A percentile compares a stretch with the other conserved stretches of the same genome.
These are phyloP conservation scores for Takifugu bimaculatus DNA, from an alignment of 2,113 vertebrate species.

Conservation along the genomic window DNA sequence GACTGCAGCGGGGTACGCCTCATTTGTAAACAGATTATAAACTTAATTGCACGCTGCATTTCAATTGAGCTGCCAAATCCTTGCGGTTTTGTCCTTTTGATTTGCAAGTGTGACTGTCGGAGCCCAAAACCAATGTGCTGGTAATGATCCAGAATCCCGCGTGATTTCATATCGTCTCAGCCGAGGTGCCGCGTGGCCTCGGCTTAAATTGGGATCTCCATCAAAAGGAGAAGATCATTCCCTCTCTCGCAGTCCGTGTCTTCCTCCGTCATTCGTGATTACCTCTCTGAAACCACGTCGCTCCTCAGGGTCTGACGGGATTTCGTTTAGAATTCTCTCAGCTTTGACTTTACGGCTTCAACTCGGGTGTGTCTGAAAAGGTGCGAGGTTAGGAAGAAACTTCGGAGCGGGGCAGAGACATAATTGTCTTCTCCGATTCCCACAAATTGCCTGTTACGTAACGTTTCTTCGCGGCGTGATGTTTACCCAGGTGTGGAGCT, in stretches of 20 bases:
- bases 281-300: constrained; percentile 22
- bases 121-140: constrained; percentile 44
- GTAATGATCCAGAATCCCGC: constrained; percentile 58
- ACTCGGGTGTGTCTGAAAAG: constrained; percentile 16
- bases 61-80: constrained; percentile 49
- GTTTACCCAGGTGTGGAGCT: background rate
- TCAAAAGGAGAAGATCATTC: constrained; percentile 39
- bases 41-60: constrained; percentile 68
- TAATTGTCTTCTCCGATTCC: constrained; percentile 1
- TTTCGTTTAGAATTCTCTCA: constrained; percentile 29
- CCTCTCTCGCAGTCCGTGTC: constrained; percentile 29
- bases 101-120: constrained; percentile 38
- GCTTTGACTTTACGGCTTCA: constrained; percentile 31
- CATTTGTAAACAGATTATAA: constrained; percentile 72
- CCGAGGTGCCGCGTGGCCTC: constrained; percentile 25
- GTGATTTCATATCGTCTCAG: constrained; percentile 45
- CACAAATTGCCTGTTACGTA: no score
- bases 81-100: constrained; percentile 49
- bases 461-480: background rate
- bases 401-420: constrained; percentile 4
- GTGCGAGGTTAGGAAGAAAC: constrained; percentile 7
- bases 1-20: constrained; percentile 55
- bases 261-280: constrained; percentile 38
- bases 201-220: constrained; percentile 34
- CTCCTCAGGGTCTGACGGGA: constrained; percentile 13